phyloP scores from a whole-genome alignment of 2,888 invertebrate genomes.

The Apamea anceps region DNA sequence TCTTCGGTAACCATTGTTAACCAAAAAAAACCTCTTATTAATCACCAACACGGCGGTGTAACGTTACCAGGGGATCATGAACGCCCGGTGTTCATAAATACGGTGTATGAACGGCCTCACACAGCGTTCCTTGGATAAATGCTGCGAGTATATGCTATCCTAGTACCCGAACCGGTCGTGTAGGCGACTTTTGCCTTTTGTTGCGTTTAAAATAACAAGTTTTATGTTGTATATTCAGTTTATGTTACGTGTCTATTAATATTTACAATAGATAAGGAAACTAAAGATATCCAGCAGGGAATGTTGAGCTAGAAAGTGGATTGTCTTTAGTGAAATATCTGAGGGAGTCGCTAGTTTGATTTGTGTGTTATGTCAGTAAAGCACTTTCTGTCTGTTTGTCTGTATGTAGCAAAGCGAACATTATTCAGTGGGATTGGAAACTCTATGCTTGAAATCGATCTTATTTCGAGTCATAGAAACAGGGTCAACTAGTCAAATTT shows the following conservation, averaged over 20 bases:
- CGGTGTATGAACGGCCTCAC: slow-evolving; percentile 86
- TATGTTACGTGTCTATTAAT: slow-evolving; percentile 66
- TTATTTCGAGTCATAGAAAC: background rate
- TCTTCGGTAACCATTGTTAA: slow-evolving; percentile 58
- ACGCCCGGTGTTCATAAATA: slow-evolving; percentile 86
- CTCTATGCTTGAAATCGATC: background rate
- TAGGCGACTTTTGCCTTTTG: slow-evolving; percentile 79
- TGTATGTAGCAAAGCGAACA: slow-evolving; percentile 13
- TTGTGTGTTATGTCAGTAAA: slow-evolving; percentile 20
- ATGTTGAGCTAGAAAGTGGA: slow-evolving; percentile 54
- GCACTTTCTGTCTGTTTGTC: slow-evolving; percentile 29
- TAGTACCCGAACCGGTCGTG: slow-evolving; percentile 79
- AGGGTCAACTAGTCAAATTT: background rate
- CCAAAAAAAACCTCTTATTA: slow-evolving; percentile 77
- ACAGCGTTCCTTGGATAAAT: slow-evolving; percentile 85
- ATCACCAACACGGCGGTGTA: slow-evolving; percentile 81
- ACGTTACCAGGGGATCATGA: slow-evolving; percentile 84
- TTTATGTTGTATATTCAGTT: slow-evolving; percentile 66
- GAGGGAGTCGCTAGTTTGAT: slow-evolving; percentile 17
- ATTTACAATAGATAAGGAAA: slow-evolving; percentile 66
- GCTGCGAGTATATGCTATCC: slow-evolving; percentile 70
- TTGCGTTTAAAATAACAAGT: slow-evolving; percentile 68
- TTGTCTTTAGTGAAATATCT: slow-evolving; percentile 49
- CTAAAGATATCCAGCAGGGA: slow-evolving; percentile 34
- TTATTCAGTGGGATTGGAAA: background rate